Evolutionary conservation across 2,113 vertebrate genomes (phyloP), one percentile per base, ranked within the genome.

Genomic region (Myotis davidii): DNA sequence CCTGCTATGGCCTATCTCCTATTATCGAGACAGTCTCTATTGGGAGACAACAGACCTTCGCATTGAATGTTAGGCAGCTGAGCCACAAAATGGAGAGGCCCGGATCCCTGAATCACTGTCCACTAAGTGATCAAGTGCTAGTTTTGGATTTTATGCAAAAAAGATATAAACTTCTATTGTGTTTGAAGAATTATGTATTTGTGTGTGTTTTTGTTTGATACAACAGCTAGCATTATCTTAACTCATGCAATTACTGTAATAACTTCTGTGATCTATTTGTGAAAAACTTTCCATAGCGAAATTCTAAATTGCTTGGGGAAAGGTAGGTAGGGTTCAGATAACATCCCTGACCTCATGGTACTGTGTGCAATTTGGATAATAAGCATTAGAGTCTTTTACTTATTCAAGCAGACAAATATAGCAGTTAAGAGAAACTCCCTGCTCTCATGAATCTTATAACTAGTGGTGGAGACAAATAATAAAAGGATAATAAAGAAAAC

Each of bases 231-330:
- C 17, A 73, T 72, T 76, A 72, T 77, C 23, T 70, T 82, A 81
- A 85, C 27, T 92, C 23, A 69, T 42, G 87, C 18, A 81, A 87
- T 81, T 65, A 70, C 14, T 32, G 21, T 45, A 52, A 61, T 45
- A 42, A 61, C 18, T 84, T 83, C 64, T 52, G 42, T 34, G 12
- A 90, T 17, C 56, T 65, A 29, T 32, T 61, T 88, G 34, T 90
- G 37, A 78, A 77, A 90, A 78, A 78, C 64, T 37, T 18, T 84
- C 52, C 21, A 70, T 16, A 32, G 25, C 87, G 39, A 86, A 96
- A 96, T 73, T 39, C 37, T 65, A 39, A 88, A 67, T 73, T 83
- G 29, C 11, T 82, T 79, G 91, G 42, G n/a, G 76, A 83, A n/a
- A 85, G 89, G 52, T 16, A 81, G 9, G 13, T 11, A 50, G 37